phyloP scores from a whole-genome alignment of 2,797 vertebrate species.

The Delichon dasypus region DNA sequence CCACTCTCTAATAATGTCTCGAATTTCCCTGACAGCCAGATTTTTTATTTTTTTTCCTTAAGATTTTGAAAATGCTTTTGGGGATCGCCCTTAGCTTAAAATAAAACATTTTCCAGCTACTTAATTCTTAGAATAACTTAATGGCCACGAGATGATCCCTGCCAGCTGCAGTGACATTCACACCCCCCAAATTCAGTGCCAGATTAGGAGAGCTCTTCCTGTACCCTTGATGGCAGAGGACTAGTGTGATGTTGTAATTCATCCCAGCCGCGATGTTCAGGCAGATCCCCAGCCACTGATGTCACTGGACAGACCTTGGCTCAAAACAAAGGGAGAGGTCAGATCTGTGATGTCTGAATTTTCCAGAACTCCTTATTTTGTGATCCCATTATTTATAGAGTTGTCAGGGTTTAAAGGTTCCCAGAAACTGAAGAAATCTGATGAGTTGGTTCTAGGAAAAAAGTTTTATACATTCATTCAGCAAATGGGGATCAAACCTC shows the following conservation, averaged over 20 bases:
- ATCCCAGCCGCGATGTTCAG: not conserved
- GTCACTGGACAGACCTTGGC: not conserved
- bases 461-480: not conserved
- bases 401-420: not conserved
- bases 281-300: not conserved
- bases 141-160: rapidly evolving
- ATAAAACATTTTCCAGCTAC: not conserved
- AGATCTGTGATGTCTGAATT: not conserved
- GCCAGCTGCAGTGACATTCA: not conserved
- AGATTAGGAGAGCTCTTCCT: not conserved
- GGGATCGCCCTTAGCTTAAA: not conserved
- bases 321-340: not conserved
- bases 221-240: not conserved
- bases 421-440: not conserved
- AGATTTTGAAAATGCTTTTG: not conserved
- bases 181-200: not conserved
- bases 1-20: not conserved
- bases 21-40: not conserved
- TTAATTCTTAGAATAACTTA: not conserved
- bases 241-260: not conserved
- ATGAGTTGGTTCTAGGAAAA: not conserved
- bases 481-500: not conserved
- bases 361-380: not conserved
- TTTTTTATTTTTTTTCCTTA: not conserved
- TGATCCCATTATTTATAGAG: not conserved